These are phyloP conservation scores for Sterrhoptilus dennistouni DNA, from an alignment of 2,113 vertebrate species.

Conservation along the genomic window DNA sequence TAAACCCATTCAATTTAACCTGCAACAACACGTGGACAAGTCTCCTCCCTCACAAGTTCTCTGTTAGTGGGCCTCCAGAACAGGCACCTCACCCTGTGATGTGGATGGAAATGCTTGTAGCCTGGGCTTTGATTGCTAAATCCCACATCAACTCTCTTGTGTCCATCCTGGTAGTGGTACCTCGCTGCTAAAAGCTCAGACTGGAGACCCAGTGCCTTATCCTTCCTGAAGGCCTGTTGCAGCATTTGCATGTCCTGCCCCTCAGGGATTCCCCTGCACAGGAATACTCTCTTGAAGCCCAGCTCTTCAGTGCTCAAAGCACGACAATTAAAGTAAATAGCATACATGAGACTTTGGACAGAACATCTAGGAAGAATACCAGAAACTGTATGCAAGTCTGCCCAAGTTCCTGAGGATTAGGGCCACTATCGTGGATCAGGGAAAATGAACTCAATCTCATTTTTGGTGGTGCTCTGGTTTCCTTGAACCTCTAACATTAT, in stretches of 20 bases:
- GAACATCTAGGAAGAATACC: not conserved
- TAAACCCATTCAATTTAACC: not conserved
- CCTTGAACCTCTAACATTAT: not conserved
- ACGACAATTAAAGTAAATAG: not conserved
- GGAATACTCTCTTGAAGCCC: not conserved
- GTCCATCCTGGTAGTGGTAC: not conserved
- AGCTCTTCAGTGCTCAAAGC: not conserved
- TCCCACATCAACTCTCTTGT: not conserved
- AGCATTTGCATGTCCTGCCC: not conserved
- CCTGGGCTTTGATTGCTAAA: not conserved
- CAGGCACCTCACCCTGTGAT: not conserved
- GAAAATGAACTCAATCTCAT: not conserved
- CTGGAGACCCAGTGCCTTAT: not conserved
- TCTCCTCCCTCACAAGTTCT: not conserved
- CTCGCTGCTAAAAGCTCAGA: not conserved
- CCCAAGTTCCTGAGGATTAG: not conserved
- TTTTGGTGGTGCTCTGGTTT: not conserved
- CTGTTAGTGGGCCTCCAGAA: not conserved
- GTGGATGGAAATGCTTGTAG: accelerated
- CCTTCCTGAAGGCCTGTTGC: not conserved
- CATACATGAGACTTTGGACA: not conserved
- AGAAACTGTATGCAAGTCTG: not conserved
- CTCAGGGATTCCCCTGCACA: not conserved
- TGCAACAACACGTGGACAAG: not conserved
- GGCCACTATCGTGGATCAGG: not conserved